These are phyloP conservation scores for Carassius carassius DNA, from an alignment of 2,113 vertebrate genomes.

Conservation along the genomic window DNA sequence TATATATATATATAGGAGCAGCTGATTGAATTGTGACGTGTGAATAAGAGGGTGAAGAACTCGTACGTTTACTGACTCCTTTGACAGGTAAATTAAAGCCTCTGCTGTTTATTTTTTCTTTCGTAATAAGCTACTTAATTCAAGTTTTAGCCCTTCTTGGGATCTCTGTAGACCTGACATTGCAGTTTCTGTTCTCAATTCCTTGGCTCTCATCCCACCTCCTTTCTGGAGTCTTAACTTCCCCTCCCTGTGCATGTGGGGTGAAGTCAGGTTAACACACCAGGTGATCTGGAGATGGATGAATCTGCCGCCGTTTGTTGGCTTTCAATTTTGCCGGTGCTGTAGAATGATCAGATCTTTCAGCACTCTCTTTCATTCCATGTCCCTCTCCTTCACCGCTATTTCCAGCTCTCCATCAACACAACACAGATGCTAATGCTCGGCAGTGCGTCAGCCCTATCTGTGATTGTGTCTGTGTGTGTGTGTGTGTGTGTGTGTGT, in stretches of 20 bases:
- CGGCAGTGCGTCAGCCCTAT: constrained; percentile 7
- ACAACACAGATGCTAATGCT: constrained; percentile 8
- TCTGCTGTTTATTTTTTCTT: not conserved
- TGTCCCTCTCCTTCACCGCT: constrained; percentile 39
- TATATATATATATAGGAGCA: constrained; percentile 3
- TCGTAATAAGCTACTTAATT: constrained; percentile 30
- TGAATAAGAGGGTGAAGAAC: constrained; percentile 23
- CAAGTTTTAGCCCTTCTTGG: not conserved
- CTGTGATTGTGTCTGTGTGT: not conserved
- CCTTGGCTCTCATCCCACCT: not conserved
- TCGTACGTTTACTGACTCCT: not conserved
- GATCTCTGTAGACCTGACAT: constrained; percentile 25
- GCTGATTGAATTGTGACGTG: constrained; percentile 29
- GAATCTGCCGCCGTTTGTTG: constrained; percentile 42
- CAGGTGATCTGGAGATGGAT: constrained; percentile 50
- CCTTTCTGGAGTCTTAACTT: not conserved
- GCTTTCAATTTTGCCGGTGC: constrained; percentile 41
- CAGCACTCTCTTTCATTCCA: constrained; percentile 37
- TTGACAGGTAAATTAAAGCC: constrained; percentile 25
- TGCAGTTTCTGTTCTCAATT: not conserved
- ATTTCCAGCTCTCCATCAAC: constrained; percentile 7
- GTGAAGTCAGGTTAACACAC: constrained; percentile 49
- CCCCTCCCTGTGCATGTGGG: constrained; percentile 5
- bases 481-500: not conserved
- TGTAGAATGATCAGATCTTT: constrained; percentile 41